Conservation (phyloP, 2,888 invertebrate genomes). For the Athrips mouffetella region DNA sequence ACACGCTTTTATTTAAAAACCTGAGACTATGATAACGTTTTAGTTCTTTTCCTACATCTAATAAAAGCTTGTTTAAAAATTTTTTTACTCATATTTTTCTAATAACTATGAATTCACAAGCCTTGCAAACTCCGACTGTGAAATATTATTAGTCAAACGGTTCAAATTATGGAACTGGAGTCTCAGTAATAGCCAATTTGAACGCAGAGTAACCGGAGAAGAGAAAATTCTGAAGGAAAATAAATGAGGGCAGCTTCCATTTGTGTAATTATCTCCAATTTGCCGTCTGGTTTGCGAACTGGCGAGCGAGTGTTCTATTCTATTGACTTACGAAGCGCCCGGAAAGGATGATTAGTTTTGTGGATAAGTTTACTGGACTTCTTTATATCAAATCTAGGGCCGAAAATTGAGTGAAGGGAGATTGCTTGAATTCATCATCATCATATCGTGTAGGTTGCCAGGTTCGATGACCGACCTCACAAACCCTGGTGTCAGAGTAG, state of each 20-base stretch:
- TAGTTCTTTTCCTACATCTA: too few relatives aligned
- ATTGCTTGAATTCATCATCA: background rate
- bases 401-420: background rate
- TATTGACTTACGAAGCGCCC: background rate
- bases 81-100: too few relatives aligned
- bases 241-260: slow-evolving; percentile 5
- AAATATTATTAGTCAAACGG: slow-evolving; percentile 1
- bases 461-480: too few relatives aligned
- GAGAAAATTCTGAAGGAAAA: slow-evolving; percentile 6
- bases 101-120: background rate
- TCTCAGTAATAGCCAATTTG: background rate
- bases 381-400: background rate
- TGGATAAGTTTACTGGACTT: slow-evolving; percentile 4
- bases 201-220: background rate
- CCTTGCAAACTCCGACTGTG: background rate
- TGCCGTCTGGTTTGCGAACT: background rate
- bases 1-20: too few relatives aligned
- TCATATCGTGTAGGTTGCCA: background rate
- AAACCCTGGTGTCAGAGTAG: too few relatives aligned
- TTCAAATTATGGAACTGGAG: background rate
- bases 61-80: too few relatives aligned
- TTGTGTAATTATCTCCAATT: slow-evolving; percentile 12
- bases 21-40: too few relatives aligned
- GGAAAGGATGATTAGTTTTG: slow-evolving; percentile 7
- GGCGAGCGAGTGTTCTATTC: background rate